Conservation (phyloP, 2,888 invertebrate genomes). For the Taphrorychus bicolor region DNA sequence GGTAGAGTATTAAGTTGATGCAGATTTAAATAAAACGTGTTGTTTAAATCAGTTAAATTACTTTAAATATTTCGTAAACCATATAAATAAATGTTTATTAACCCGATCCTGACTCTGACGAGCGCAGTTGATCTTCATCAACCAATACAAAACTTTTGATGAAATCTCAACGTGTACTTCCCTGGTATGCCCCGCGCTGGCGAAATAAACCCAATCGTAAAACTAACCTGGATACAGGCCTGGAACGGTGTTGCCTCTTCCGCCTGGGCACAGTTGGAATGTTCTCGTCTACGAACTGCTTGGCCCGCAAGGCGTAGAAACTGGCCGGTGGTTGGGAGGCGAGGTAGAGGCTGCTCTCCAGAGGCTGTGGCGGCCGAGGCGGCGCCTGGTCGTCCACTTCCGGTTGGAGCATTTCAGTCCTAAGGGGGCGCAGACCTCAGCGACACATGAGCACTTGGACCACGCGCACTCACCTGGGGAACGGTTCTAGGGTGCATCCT, state of each 20-base stretch:
- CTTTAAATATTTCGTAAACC: no score
- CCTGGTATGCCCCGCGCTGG: no score
- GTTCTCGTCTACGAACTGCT: slow-evolving; percentile 54
- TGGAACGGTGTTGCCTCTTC: slow-evolving; percentile 59
- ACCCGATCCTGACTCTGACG: no score
- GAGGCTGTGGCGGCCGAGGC: slow-evolving; percentile 57
- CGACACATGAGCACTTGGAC: not conserved
- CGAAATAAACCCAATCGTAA: not conserved
- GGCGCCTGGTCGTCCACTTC: slow-evolving; percentile 53
- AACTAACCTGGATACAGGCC: slow-evolving; percentile 43
- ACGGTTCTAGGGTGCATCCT: slow-evolving; percentile 17
- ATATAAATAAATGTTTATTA: no score
- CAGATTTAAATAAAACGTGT: no score
- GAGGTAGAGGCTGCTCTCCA: slow-evolving; percentile 52
- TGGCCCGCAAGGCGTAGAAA: slow-evolving; percentile 56
- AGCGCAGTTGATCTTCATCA: no score
- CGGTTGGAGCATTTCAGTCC: slow-evolving; percentile 45
- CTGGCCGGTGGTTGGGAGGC: slow-evolving; percentile 59
- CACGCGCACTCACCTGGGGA: not conserved
- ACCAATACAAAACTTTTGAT: no score
- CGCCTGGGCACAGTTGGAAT: slow-evolving; percentile 59
- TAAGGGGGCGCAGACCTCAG: no score
- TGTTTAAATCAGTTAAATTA: no score
- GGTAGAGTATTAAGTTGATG: no score
- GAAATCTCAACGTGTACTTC: no score